Percentiles rank a stretch among this genome's conserved stretches.
These are phyloP conservation scores for Oxycera nigricornis DNA, from an alignment of 2,888 invertebrate species.

Conservation along the genomic window DNA sequence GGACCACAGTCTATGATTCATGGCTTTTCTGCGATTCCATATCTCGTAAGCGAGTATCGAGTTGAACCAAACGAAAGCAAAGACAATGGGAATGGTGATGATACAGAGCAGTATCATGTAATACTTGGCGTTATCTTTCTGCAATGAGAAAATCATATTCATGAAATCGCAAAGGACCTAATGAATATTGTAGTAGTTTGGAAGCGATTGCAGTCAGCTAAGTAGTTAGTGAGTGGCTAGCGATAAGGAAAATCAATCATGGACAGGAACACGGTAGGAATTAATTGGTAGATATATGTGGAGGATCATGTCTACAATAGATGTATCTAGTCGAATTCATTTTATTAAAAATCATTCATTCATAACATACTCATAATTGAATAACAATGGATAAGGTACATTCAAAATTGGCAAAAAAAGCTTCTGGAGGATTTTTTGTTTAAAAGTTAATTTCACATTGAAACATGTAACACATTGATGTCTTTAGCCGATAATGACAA, in stretches of 20 bases:
- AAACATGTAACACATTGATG: no score
- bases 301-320: not conserved
- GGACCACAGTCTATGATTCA: not conserved
- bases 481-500: no score
- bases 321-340: conserved; percentile 6
- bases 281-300: not conserved
- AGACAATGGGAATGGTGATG: conserved; percentile 63
- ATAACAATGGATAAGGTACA: no score
- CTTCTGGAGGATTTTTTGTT: no score
- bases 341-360: conserved; percentile 26
- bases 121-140: conserved; percentile 54
- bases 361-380: conserved; percentile 1
- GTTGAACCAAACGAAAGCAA: conserved; percentile 64
- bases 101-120: conserved; percentile 57
- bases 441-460: no score
- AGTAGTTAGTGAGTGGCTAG: not conserved
- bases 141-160: conserved; percentile 41
- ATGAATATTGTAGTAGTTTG: not conserved
- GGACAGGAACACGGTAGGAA: not conserved
- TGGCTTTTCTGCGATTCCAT: conserved; percentile 61
- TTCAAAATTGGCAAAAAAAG: no score
- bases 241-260: conserved; percentile 11
- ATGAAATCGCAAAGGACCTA: not conserved
- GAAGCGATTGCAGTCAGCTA: not conserved
- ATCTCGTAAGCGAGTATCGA: conserved; percentile 64